A percentile compares a stretch with the other conserved stretches of the same genome.
phyloP scores from a whole-genome alignment of 2,113 vertebrate species.

The Herpailurus yagouaroundi region DNA sequence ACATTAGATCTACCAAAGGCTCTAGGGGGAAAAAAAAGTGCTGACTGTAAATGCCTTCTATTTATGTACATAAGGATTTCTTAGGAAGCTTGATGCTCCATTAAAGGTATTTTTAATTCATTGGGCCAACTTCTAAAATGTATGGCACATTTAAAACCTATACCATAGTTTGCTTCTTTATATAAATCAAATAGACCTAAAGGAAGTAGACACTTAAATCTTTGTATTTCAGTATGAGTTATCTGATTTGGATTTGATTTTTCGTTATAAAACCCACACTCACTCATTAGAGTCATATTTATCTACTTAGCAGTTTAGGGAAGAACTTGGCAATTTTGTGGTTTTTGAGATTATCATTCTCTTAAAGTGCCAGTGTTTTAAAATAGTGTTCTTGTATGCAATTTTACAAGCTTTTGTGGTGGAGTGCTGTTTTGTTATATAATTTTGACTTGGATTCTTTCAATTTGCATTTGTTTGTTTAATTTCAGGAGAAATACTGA shows the following conservation, averaged over 20 bases:
- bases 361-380: constrained; percentile 83
- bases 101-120: neutral
- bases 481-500: constrained; percentile 85
- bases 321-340: constrained; percentile 81
- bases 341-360: constrained; percentile 82
- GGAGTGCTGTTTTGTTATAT: constrained; percentile 85
- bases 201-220: constrained; percentile 80
- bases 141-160: neutral
- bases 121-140: neutral
- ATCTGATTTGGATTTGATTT: constrained; percentile 81
- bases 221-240: constrained; percentile 81
- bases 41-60: neutral
- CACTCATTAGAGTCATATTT: constrained; percentile 78
- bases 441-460: constrained; percentile 85
- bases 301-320: constrained; percentile 81
- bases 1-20: neutral
- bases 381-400: constrained; percentile 83
- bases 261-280: constrained; percentile 83
- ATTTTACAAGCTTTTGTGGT: constrained; percentile 86
- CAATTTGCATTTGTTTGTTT: constrained; percentile 84
- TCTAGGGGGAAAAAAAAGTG: neutral
- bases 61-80: neutral
- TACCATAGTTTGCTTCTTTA: constrained; percentile 78
- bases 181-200: constrained; percentile 83
- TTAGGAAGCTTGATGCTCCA: neutral